Evolutionary conservation across 1,140 invertebrate genomes (phyloP).

Genomic region (Pachypeltis micranthus): DNA sequence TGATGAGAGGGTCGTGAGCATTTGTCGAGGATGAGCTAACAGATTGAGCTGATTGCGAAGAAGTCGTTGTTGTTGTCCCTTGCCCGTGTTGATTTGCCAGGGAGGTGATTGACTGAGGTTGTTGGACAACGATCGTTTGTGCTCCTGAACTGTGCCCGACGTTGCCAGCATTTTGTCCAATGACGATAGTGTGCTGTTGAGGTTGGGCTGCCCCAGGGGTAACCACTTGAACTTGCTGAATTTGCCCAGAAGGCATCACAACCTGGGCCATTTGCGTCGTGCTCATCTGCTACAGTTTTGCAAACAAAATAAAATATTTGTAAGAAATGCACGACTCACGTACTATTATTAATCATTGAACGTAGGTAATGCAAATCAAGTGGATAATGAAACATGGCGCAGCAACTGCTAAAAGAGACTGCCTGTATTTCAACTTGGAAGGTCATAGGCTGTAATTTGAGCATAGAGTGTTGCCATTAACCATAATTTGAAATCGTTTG

Average conservation of each 20-base stretch:
- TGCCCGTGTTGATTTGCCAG: slow-evolving; percentile 30
- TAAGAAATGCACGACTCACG: no score
- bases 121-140: slow-evolving; percentile 8
- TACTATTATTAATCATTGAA: no score
- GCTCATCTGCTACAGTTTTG: slow-evolving; percentile 39
- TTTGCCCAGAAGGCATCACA: slow-evolving; percentile 72
- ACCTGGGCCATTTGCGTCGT: slow-evolving; percentile 67
- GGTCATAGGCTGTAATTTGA: no score
- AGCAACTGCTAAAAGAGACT: no score
- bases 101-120: slow-evolving; percentile 32
- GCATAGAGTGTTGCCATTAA: no score
- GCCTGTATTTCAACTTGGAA: no score
- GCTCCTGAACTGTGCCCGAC: slow-evolving; percentile 25
- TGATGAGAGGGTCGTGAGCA: not conserved
- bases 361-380: no score
- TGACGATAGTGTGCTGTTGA: slow-evolving; percentile 23
- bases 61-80: slow-evolving; percentile 10
- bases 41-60: not conserved
- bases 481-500: no score
- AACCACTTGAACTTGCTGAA: slow-evolving; percentile 71
- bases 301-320: no score
- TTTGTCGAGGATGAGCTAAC: not conserved
- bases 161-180: slow-evolving; percentile 13
- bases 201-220: slow-evolving; percentile 4
- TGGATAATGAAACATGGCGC: no score